Base-by-base conservation (phyloP, 2,113 vertebrate genomes). In the Willisornis vidua region DNA sequence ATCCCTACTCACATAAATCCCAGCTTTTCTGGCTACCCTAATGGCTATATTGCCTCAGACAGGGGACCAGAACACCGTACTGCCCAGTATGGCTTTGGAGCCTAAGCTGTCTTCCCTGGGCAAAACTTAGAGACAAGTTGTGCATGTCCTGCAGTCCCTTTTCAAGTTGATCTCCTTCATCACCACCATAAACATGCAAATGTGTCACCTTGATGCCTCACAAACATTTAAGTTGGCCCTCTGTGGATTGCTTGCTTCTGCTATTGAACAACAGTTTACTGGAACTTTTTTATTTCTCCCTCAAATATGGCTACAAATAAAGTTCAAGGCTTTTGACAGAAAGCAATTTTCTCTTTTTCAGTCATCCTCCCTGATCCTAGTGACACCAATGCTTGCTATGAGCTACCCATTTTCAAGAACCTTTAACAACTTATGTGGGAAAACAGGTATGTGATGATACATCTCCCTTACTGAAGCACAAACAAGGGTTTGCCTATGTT, bases 401-500 rank as follows among this genome's bases (percentile, higher is more conserved):
- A 98, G 95, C 67, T 98, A 97, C 45, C 98, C 98, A 10, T 97
- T 98, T 93, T 97, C 98, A 86, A 97, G 92, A 96, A 97, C 97
- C 59, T 97, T 98, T 84, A 98, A 98, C 91, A 98, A 98, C 73
- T 94, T 98, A 65, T 97, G 98, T 90, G 98, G 98, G 49, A 98
- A 98, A 97, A 96, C 97, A 98, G 98, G 98, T 98, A 97, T 4
- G 97, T 97, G 72, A 75, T 45, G 29, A 51, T 3, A 41, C 52
- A 41, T 48, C 6, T 73, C 7, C 58, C 15, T 29, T 78, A 19
- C 18, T 35, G 29, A 90, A 89, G 15, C 19, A 68, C 20, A 72
- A 33, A 87, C 4, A 49, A 52, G 33, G 24, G 39, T 66, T 92
- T 63, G 10, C 12, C 17, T 57, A 37, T 0, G 5, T 66, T 66